Percentiles rank a stretch among this genome's conserved stretches.
Evolutionary conservation across 2,113 vertebrate genomes (phyloP).

Genomic region (Pituophis catenifer): DNA sequence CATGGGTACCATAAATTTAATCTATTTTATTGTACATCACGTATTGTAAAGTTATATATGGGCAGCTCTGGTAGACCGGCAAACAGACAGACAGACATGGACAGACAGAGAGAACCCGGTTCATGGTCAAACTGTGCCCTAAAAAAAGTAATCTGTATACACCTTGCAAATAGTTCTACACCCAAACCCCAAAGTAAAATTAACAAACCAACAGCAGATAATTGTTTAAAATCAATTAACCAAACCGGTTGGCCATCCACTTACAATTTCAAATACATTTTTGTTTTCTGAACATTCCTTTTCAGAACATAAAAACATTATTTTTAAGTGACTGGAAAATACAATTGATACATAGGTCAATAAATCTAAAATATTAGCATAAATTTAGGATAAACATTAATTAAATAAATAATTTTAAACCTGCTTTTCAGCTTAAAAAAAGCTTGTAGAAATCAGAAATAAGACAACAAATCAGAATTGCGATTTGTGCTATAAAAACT

Average conservation of each 20-base stretch:
- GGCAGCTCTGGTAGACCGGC: neutral
- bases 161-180: neutral
- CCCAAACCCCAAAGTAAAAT: neutral
- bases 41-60: neutral
- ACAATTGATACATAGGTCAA: neutral
- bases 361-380: neutral
- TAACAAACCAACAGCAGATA: neutral
- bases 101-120: neutral
- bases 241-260: neutral
- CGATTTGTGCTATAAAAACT: neutral
- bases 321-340: neutral
- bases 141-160: neutral
- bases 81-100: no score
- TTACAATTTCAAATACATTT: neutral
- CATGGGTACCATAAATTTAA: neutral
- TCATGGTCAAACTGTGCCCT: neutral
- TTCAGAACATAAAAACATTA: no score
- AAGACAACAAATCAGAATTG: neutral
- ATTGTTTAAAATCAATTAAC: slow-evolving; percentile 5
- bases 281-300: neutral
- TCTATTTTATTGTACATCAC: neutral
- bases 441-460: neutral
- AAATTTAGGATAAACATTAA: neutral
- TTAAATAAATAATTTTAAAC: neutral
- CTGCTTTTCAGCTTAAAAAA: neutral